Percentiles rank a stretch among this genome's conserved stretches.
Conservation (phyloP, 2,797 vertebrate genomes). For the Sebastiscus tertius region DNA sequence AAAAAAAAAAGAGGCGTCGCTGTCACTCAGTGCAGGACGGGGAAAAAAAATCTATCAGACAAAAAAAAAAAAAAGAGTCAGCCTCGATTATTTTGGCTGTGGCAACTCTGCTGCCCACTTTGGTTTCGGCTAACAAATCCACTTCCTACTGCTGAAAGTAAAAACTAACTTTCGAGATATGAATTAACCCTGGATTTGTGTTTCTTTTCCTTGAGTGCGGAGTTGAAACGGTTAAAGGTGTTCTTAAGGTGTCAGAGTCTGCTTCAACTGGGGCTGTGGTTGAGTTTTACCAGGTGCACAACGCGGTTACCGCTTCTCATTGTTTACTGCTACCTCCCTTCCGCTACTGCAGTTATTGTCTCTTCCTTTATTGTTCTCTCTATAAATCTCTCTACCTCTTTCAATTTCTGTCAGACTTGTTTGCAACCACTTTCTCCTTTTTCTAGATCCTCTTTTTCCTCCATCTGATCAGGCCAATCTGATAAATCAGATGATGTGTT, state of each 20-base stretch:
- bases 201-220: constrained; percentile 57
- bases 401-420: constrained; percentile 8
- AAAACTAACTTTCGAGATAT: constrained; percentile 16
- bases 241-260: constrained; percentile 70
- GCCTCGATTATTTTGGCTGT: not conserved
- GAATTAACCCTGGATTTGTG: constrained; percentile 25
- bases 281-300: constrained; percentile 87
- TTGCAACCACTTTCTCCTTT: constrained; percentile 16
- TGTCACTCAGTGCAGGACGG: not conserved
- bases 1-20: not conserved
- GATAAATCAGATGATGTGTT: constrained; percentile 75
- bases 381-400: not conserved
- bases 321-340: constrained; percentile 89
- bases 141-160: constrained; percentile 40
- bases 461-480: constrained; percentile 33
- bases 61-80: not conserved
- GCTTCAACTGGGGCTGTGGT: constrained; percentile 80
- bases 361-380: constrained; percentile 46
- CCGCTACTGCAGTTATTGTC: constrained; percentile 72
- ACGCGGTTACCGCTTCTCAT: constrained; percentile 85
- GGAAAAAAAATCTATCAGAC: not conserved
- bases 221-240: constrained; percentile 79
- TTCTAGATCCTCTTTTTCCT: constrained; percentile 28
- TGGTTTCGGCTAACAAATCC: constrained; percentile 40
- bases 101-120: constrained; percentile 24